phyloP scores from a whole-genome alignment of 2,797 vertebrate genomes.

The Esox lucius region DNA sequence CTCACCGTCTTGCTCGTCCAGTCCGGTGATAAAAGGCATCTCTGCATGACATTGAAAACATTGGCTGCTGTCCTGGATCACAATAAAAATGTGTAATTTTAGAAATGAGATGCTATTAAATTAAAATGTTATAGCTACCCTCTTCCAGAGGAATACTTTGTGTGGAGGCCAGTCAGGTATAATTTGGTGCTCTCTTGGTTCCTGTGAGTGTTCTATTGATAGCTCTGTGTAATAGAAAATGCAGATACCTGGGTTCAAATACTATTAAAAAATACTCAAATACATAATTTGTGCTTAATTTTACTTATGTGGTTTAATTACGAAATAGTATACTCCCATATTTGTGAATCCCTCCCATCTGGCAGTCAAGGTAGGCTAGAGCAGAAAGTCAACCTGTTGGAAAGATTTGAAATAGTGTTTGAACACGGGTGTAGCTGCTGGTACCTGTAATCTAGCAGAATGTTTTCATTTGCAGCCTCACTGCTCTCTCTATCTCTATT shows the following conservation, averaged over 20 bases:
- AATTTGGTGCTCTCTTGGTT: conserved; percentile 46
- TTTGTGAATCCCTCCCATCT: not conserved
- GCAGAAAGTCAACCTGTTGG: not conserved
- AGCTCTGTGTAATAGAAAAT: conserved; percentile 52
- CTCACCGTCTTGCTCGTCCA: conserved; percentile 18
- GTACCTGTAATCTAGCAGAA: conserved; percentile 68
- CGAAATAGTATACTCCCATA: not conserved
- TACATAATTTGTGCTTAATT: not conserved
- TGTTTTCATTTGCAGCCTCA: conserved; percentile 71
- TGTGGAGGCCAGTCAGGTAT: conserved; percentile 24
- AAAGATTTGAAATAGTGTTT: not conserved
- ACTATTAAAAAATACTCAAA: not conserved
- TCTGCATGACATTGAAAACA: not conserved
- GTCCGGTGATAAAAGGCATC: conserved; percentile 15
- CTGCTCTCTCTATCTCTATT: conserved; percentile 55
- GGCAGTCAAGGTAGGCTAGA: not conserved
- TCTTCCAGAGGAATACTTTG: conserved; percentile 30
- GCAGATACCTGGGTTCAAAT: not conserved
- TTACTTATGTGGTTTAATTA: not conserved
- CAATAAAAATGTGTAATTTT: not conserved
- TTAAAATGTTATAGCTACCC: not conserved
- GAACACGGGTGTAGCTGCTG: conserved; percentile 34
- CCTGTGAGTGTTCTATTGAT: conserved; percentile 49
- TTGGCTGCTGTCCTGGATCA: not conserved
- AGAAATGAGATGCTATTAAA: not conserved